A percentile compares a stretch with the other conserved stretches of the same genome.
These are phyloP conservation scores for Zeuzera pyrina DNA, from an alignment of 2,888 invertebrate species.

Conservation along the genomic window DNA sequence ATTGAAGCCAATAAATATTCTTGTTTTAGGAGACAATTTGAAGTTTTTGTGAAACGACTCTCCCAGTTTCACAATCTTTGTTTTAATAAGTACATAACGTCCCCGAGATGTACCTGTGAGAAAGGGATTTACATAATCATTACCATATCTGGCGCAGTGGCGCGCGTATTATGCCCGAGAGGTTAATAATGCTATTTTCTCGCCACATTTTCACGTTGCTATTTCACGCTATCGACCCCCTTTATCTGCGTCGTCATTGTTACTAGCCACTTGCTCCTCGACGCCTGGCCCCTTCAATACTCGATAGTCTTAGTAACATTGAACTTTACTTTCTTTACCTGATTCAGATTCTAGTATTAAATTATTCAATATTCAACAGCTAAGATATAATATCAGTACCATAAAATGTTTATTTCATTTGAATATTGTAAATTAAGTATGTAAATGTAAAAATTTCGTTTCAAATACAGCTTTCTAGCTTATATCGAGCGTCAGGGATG, in stretches of 20 bases:
- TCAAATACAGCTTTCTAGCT: too few species aligned
- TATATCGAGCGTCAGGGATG: too few species aligned
- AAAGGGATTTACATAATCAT: constrained; percentile 72
- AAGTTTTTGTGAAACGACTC: constrained; percentile 50
- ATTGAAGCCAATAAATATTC: constrained; percentile 58
- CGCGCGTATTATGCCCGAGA: constrained; percentile 70
- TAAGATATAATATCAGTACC: too few species aligned
- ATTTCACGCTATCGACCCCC: constrained; percentile 68
- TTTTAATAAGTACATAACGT: constrained; percentile 72
- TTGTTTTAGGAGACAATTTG: constrained; percentile 42
- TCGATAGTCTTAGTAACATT: constrained; percentile 8
- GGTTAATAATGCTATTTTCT: constrained; percentile 75
- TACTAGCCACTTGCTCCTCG: constrained; percentile 60
- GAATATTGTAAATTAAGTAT: too few species aligned
- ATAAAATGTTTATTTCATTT: too few species aligned
- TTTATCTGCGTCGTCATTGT: constrained; percentile 69
- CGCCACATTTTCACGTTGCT: constrained; percentile 71
- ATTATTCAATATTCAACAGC: too few species aligned
- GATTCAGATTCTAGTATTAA: too few species aligned
- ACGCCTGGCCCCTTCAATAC: constrained; percentile 40
- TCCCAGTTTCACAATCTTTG: constrained; percentile 63
- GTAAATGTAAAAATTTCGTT: too few species aligned
- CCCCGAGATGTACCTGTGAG: constrained; percentile 69
- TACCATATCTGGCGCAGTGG: constrained; percentile 73
- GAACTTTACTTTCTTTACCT: background rate